Base-by-base conservation (phyloP, 1,140 invertebrate species). In the Drosophila leontia region DNA sequence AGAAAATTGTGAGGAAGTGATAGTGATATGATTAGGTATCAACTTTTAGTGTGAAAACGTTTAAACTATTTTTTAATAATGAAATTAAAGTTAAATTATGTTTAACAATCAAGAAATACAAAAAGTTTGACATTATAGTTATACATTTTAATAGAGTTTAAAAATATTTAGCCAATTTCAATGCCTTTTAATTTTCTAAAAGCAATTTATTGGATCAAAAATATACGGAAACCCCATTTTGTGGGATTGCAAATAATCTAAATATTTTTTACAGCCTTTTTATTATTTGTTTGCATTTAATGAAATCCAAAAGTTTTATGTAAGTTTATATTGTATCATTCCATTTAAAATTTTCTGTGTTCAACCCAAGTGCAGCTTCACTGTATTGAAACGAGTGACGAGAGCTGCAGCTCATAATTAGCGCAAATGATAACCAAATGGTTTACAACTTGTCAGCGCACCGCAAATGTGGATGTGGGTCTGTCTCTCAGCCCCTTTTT, bases 361-460 rank as follows among this genome's bases (percentile, higher is more conserved):
- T 55, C 51, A 15, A 23, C 19, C 13, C 19, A 23, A 39, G 12
- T 26, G 19, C 6, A 15, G 59, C 41, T 47, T 29, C 13, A 68
- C 64, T 68, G 60, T 68, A 47, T 23, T 9, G 13, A 17, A 41
- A n/a, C n/a, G 34, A 34, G 34, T 56, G 45, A 13, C 37, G 58
- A 63, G 63, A 68, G 37, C 55, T 77, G 75, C 75, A 58, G 69
- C 57, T 78, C 76, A 78, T 80, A 80, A 80, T 80, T 79, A 80
- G 77, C 76, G 55, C 64, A 78, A 78, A 78, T 80, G 77, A 80
- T 80, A 80, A 79, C 77, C 77, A 80, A 80, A 80, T 80, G 77
- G 76, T 53, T 41, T 67, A 39, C 68, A 74, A 79, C 77, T 80
- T 80, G 77, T 80, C 77, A 80, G 69, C 76, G 69, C 77, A 57